These are phyloP conservation scores for Mesitornis unicolor DNA, from an alignment of 2,113 vertebrate species.

Conservation along the genomic window DNA sequence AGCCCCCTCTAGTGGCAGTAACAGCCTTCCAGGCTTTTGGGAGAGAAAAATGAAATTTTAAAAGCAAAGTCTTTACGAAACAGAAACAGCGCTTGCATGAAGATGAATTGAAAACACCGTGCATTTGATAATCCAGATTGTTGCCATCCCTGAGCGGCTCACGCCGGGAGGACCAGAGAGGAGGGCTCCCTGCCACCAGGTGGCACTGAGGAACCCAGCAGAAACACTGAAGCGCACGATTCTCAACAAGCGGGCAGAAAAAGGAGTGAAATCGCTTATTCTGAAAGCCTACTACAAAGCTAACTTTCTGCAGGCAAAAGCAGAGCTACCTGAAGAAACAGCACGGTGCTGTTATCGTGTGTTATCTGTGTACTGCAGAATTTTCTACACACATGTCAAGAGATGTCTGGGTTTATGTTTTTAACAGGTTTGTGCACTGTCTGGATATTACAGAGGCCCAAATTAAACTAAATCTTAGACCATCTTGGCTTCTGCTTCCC, in stretches of 20 bases:
- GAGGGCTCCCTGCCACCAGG: conserved; percentile 9
- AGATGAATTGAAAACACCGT: not conserved
- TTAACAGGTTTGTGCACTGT: not conserved
- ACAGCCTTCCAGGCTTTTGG: not conserved
- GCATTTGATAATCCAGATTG: not conserved
- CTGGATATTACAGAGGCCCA: not conserved
- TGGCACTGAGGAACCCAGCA: not conserved
- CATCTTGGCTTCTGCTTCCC: not conserved
- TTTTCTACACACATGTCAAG: not conserved
- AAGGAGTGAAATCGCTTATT: not conserved
- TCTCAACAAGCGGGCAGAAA: accelerated
- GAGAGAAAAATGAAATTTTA: not conserved
- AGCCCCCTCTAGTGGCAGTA: conserved; percentile 45
- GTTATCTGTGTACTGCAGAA: not conserved
- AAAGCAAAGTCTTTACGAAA: not conserved
- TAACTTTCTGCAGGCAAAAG: not conserved
- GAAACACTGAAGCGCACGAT: not conserved
- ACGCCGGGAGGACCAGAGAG: not conserved
- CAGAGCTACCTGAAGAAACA: not conserved
- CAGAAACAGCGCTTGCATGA: not conserved
- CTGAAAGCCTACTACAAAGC: not conserved
- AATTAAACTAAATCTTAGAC: not conserved
- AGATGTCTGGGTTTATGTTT: not conserved
- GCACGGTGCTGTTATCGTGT: not conserved
- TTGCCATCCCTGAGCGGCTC: not conserved